Evolutionary conservation across 1,140 invertebrate species (phyloP).

Genomic region (Drosophila nannoptera): DNA sequence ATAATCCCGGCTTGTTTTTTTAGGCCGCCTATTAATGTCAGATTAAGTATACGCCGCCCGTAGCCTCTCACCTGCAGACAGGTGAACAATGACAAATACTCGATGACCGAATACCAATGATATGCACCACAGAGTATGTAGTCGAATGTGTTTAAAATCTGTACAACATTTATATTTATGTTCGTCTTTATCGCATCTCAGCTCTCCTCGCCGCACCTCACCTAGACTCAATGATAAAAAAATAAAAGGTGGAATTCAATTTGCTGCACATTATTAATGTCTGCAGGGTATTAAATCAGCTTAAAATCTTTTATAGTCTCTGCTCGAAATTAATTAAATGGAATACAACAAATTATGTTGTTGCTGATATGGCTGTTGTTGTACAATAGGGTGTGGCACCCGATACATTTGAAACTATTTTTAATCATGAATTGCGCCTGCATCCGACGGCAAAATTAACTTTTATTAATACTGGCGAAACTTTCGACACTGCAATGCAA

Average conservation of each 20-base stretch:
- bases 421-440: conserved; percentile 67
- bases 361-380: background rate
- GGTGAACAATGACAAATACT: too few relatives aligned
- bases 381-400: background rate
- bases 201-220: too few relatives aligned
- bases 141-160: too few relatives aligned
- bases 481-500: conserved; percentile 44
- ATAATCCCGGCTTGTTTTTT: conserved; percentile 23
- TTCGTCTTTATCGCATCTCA: too few relatives aligned
- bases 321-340: conserved; percentile 47
- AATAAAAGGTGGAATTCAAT: too few relatives aligned
- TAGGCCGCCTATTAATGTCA: conserved; percentile 7
- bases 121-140: too few relatives aligned
- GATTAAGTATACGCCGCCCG: conserved; percentile 2
- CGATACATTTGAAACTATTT: conserved; percentile 63
- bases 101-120: too few relatives aligned
- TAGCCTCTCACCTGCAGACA: background rate
- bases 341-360: conserved; percentile 16
- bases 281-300: conserved; percentile 3
- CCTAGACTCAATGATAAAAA: too few relatives aligned
- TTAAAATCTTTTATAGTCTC: conserved; percentile 13
- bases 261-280: background rate
- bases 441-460: conserved; percentile 56
- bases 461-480: conserved; percentile 62
- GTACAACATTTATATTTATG: too few relatives aligned